Evolutionary conservation across 2,888 invertebrate species (phyloP).

Genomic region (Carabus problematicus): DNA sequence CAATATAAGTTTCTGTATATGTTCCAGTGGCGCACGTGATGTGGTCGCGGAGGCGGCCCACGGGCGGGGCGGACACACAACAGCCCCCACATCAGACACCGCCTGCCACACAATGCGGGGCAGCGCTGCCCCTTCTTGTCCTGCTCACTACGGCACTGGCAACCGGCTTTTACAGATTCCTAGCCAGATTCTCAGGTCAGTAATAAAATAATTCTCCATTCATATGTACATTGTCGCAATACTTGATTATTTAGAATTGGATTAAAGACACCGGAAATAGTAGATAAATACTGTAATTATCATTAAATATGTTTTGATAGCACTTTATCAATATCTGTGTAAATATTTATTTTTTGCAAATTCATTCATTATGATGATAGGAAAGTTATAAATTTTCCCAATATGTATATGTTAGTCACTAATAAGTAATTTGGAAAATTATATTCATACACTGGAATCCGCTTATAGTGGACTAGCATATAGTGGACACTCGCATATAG

Average conservation of each 20-base stretch:
- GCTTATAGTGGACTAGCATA: no score
- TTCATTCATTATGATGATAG: no score
- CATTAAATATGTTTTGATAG: neutral
- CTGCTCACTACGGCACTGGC: conserved; percentile 51
- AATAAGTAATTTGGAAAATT: no score
- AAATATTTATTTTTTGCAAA: neutral
- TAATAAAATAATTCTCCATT: conserved; percentile 30
- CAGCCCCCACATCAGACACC: conserved; percentile 47
- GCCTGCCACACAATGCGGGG: conserved; percentile 56
- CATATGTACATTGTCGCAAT: neutral
- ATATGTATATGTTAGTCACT: no score
- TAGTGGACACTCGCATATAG: no score
- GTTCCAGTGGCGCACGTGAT: conserved; percentile 63
- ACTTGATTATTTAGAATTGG: neutral
- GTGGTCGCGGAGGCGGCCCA: conserved; percentile 54
- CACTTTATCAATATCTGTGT: neutral
- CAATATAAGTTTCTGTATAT: conserved; percentile 44
- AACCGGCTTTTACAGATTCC: conserved; percentile 62
- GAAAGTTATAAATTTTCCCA: neutral
- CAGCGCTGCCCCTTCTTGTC: conserved; percentile 57
- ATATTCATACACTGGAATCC: no score
- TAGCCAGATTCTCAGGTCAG: conserved; percentile 69
- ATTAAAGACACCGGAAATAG: neutral
- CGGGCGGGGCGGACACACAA: conserved; percentile 53
- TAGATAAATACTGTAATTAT: neutral